A percentile compares a stretch with the other conserved stretches of the same genome.
Conservation (phyloP, 2,113 vertebrate genomes). For the Plecotus auritus region DNA sequence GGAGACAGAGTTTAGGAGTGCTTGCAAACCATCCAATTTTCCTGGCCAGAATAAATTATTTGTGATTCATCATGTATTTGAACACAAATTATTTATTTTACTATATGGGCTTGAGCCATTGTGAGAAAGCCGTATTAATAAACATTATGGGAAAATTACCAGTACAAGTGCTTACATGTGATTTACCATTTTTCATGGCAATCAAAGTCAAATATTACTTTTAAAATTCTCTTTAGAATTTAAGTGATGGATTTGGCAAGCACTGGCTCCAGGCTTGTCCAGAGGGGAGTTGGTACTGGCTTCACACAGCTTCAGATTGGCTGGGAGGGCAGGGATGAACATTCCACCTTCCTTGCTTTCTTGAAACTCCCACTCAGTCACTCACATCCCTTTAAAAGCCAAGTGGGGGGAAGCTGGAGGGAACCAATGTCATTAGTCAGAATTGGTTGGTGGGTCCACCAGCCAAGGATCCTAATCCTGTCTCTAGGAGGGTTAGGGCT, state of each 20-base stretch:
- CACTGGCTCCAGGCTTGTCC: background rate
- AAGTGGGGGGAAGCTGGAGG: background rate
- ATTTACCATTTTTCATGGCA: background rate
- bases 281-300: background rate
- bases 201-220: background rate
- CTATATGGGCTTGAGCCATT: background rate
- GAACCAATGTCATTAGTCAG: rapidly evolving
- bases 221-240: background rate
- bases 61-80: background rate
- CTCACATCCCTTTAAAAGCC: background rate
- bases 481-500: background rate
- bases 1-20: background rate
- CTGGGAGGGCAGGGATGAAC: no score
- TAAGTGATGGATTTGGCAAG: no score
- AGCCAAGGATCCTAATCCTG: rapidly evolving
- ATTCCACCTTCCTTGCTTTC: rapidly evolving
- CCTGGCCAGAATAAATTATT: background rate
- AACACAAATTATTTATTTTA: background rate
- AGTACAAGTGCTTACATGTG: background rate
- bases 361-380: no score
- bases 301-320: background rate
- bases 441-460: background rate
- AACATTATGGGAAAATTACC: no score
- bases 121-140: background rate
- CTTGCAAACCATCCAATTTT: background rate